Conservation (phyloP, 2,113 vertebrate genomes). For the Tiliqua scincoides region DNA sequence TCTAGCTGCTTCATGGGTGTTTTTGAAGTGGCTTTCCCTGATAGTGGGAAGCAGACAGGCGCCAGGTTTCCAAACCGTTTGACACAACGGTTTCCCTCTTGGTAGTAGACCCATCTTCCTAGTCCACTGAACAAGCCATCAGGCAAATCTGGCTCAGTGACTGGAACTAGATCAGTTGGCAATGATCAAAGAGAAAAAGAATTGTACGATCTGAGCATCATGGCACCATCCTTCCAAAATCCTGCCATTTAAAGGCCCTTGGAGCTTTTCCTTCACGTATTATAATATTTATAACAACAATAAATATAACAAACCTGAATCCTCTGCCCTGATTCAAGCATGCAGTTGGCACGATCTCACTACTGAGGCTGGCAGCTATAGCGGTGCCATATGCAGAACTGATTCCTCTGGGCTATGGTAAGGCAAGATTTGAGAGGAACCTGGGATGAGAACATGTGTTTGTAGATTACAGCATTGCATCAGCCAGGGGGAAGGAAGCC, state of each 20-base stretch:
- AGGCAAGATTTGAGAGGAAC: neutral
- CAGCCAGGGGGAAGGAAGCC: neutral
- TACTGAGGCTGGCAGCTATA: neutral
- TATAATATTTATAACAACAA: too few relatives aligned
- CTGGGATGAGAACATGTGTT: neutral
- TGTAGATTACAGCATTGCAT: neutral
- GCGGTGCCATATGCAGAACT: fast-evolving
- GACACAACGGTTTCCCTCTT: neutral
- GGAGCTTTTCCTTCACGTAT: neutral
- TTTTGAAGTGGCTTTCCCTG: neutral
- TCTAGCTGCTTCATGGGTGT: neutral
- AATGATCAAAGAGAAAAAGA: neutral
- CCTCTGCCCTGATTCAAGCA: neutral
- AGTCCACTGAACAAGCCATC: neutral
- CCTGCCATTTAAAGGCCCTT: too few relatives aligned
- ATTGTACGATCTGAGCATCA: neutral
- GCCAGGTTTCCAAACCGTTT: neutral
- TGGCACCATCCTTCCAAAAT: neutral
- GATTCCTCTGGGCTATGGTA: neutral
- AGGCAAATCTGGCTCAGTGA: neutral
- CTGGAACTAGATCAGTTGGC: neutral
- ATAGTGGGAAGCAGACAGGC: neutral
- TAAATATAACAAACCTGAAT: neutral
- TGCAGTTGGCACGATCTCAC: neutral
- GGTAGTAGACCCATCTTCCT: neutral